Base-by-base conservation (phyloP, 1,140 invertebrate species). In the Hyles vespertilio region DNA sequence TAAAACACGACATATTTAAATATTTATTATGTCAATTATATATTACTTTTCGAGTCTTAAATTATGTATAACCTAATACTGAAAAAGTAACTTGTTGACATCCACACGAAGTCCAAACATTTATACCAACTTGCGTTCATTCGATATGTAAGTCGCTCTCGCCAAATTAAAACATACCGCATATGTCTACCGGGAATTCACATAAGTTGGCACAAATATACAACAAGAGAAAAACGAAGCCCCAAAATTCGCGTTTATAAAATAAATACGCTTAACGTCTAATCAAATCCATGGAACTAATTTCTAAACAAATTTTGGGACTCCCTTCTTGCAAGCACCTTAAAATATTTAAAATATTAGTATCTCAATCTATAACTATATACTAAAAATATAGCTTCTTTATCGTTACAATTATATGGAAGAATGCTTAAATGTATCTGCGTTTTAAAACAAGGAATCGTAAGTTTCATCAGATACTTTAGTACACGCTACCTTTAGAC, bases 131-230 rank as follows among this genome's bases (percentile, higher is more conserved):
- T 71, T 70, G 67, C 65, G 36, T 5, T 40, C 2, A 66, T 61
- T 67, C 59, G 77, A 80, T 80, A 80, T 82, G 77, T 82, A 69
- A 64, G 65, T 69, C 36, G 36, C 36, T 1, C 36, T 40, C 8
- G 36, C 36, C 4, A 40, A 40, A 40, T 40, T 2, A 40, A 40
- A 40, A 40, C 36, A 40, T 40, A 40, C 36, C 36, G 36, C 4
- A 40, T 5, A 40, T 40, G 5, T 8, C 36, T 5, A 40, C 8
- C 8, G 36, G 4, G 36, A 40, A 40, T 5, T 48, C 44, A 64
- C 57, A 46, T 10, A 75, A 81, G 79, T 87, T 87, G 84, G 84
- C 84, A 87, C 84, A 79, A 74, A 81, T 73, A 75, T 69, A 75
- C 64, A 70, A 74, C 61, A 61, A 72, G 58, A 71, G 56, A 59